Evolutionary conservation across 2,888 invertebrate genomes (phyloP).

Genomic region (Ennomos quercinarius): DNA sequence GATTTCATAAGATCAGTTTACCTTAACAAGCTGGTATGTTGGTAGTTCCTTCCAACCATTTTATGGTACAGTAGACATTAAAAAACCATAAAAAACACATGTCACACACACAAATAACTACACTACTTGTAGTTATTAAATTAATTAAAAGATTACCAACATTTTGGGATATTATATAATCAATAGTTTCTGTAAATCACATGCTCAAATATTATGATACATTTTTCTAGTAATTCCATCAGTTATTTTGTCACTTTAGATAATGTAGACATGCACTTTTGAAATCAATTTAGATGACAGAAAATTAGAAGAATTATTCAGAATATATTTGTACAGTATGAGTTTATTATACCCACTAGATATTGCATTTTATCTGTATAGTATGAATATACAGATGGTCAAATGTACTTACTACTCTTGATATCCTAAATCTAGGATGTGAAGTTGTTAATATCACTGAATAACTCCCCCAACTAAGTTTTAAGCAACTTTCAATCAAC

Average conservation of each 20-base stretch:
- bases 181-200: constrained; percentile 1
- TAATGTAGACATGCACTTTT: constrained; percentile 26
- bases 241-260: neutral
- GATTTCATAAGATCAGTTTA: constrained; percentile 76
- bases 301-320: constrained; percentile 11
- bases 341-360: no score
- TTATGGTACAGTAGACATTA: constrained; percentile 83
- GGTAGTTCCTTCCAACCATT: constrained; percentile 87
- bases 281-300: neutral
- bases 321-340: neutral
- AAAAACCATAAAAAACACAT: constrained; percentile 83
- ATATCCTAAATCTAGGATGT: no score
- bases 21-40: constrained; percentile 88
- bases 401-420: no score
- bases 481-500: constrained; percentile 1
- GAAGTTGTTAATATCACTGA: constrained; percentile 16
- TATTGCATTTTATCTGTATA: no score
- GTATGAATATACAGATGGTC: no score
- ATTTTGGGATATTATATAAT: neutral
- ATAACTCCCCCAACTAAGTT: constrained; percentile 27
- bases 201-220: neutral
- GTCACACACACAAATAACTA: constrained; percentile 82
- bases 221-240: neutral
- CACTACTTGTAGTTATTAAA: constrained; percentile 46
- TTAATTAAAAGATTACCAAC: constrained; percentile 1